phyloP scores from a whole-genome alignment of 2,888 invertebrate genomes.

The Lathronympha strigana region DNA sequence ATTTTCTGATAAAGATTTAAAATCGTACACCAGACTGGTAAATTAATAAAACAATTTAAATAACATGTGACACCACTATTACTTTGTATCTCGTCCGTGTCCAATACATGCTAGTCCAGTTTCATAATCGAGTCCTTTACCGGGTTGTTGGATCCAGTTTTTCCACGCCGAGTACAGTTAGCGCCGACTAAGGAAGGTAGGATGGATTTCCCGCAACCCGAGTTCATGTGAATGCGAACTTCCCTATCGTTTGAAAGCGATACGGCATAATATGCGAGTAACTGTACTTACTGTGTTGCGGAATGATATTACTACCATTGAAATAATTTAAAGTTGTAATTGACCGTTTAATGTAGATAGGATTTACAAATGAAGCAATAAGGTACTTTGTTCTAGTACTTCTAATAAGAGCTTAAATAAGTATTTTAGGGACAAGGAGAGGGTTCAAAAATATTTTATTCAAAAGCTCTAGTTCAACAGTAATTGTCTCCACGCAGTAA shows the following conservation, averaged over 20 bases:
- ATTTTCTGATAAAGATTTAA: neutral
- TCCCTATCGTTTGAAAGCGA: conserved; percentile 25
- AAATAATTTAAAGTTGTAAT: neutral
- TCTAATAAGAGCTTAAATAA: too few species aligned
- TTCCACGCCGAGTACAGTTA: conserved; percentile 26
- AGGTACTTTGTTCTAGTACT: too few species aligned
- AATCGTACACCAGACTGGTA: neutral
- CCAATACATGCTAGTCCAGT: conserved; percentile 21
- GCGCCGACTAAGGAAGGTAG: conserved; percentile 19
- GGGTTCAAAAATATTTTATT: too few species aligned
- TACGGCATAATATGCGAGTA: conserved; percentile 18
- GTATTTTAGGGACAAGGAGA: too few species aligned
- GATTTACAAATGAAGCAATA: neutral
- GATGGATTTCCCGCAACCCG: conserved; percentile 26
- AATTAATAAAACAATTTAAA: neutral
- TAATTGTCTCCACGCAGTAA: too few species aligned
- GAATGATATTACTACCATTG: neutral
- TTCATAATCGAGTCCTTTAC: conserved; percentile 28
- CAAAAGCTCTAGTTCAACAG: too few species aligned
- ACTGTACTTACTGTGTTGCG: conserved; percentile 4
- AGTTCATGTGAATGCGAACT: conserved; percentile 19
- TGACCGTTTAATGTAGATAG: neutral
- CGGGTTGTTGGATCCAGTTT: conserved; percentile 22
- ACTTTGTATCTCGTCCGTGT: neutral
- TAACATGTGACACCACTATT: neutral